Percentiles rank a stretch among this genome's conserved stretches.
These are phyloP conservation scores for Tetramorium bicarinatum DNA, from an alignment of 2,888 invertebrate species.

Conservation along the genomic window DNA sequence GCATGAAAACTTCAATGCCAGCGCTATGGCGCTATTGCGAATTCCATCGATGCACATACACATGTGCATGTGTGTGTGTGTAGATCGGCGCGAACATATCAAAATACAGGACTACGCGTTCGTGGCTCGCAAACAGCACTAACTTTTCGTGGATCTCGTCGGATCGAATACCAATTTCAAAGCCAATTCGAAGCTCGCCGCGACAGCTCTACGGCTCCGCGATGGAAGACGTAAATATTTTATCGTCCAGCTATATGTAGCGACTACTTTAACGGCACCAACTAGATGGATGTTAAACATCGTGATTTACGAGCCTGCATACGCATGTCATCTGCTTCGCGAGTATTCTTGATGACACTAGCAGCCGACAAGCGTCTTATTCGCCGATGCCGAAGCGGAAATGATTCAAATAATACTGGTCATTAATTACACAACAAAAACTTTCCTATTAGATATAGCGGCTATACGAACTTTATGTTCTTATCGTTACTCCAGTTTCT, in stretches of 20 bases:
- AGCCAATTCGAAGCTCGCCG: conserved; percentile 47
- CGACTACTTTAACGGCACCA: conserved; percentile 49
- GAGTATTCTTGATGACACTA: conserved; percentile 17
- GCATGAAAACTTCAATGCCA: conserved; percentile 62
- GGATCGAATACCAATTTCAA: conserved; percentile 49
- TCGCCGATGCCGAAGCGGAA: conserved; percentile 22
- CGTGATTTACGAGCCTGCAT: conserved; percentile 52
- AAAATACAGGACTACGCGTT: not conserved
- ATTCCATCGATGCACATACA: not conserved
- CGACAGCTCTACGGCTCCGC: conserved; percentile 43
- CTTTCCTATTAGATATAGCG: not conserved
- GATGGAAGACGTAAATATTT: conserved; percentile 57
- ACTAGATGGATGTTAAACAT: conserved; percentile 46
- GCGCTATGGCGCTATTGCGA: not conserved
- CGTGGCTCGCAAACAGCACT: conserved; percentile 49
- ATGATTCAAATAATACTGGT: conserved; percentile 31
- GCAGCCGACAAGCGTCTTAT: conserved; percentile 19
- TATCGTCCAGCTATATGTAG: conserved; percentile 38
- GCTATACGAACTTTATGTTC: not conserved
- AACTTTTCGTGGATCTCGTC: conserved; percentile 53
- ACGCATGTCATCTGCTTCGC: conserved; percentile 11
- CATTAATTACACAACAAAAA: not conserved
- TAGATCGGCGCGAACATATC: conserved; percentile 6
- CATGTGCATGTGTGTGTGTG: not conserved
- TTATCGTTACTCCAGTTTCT: conserved; percentile 13